A percentile compares a stretch with the other conserved stretches of the same genome.
Evolutionary conservation across 2,797 vertebrate genomes (phyloP).

Genomic region (Pangasius larnaudii): DNA sequence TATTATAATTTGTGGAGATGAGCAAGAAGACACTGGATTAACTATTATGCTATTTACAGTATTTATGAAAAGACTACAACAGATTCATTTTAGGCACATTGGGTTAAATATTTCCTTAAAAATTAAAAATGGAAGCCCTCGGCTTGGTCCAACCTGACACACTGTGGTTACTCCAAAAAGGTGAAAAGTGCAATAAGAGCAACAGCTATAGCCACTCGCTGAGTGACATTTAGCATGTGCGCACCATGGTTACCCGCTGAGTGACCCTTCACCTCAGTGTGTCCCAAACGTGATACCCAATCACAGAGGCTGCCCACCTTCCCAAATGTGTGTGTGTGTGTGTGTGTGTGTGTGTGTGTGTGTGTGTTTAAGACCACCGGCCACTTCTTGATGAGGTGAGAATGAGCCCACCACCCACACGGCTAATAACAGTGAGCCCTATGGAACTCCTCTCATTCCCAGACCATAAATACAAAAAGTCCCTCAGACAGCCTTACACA

Average conservation of each 20-base stretch:
- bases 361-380: conserved; percentile 55
- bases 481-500: conserved; percentile 33
- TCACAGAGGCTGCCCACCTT: conserved; percentile 35
- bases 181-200: conserved; percentile 40
- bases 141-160: not conserved
- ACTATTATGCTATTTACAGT: not conserved
- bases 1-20: not conserved
- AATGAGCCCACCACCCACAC: conserved; percentile 62
- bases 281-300: conserved; percentile 50
- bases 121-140: not conserved
- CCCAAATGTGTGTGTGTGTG: conserved; percentile 14
- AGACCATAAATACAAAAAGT: conserved; percentile 50
- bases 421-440: conserved; percentile 39
- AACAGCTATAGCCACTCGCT: conserved; percentile 3
- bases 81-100: not conserved
- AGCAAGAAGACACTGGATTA: not conserved
- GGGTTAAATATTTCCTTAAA: not conserved
- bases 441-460: conserved; percentile 39
- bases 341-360: conserved; percentile 42
- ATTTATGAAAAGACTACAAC: not conserved
- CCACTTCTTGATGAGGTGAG: conserved; percentile 63
- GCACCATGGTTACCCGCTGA: conserved; percentile 25
- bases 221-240: conserved; percentile 38
- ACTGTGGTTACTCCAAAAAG: not conserved
- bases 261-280: conserved; percentile 50